Base-by-base conservation (phyloP, 1,140 invertebrate genomes). In the Samia ricini region DNA sequence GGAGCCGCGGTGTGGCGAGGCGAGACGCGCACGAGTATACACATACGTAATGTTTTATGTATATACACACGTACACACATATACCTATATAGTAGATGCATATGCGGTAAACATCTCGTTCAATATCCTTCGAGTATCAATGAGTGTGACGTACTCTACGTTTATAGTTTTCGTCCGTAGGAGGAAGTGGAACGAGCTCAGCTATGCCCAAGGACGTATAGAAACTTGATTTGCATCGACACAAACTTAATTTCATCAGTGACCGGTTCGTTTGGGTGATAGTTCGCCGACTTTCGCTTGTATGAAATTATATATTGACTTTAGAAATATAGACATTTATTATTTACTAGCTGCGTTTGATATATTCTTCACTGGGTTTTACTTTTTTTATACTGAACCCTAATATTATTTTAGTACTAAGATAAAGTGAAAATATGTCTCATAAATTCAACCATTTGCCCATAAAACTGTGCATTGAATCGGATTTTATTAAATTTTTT, bases 131-230 rank as follows among this genome's bases (percentile, higher is more conserved):
- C 83, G 81, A 87, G 76, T 68, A 72, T 83, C 79, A 86, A 85
- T 87, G 84, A 85, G 75, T 88, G 85, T 88, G 85, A 88, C 87
- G 84, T 83, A 81, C 72, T 78, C 68, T 67, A 81, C 74, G 74
- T 85, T 77, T 79, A 86, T 76, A 83, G 88, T 78, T 74, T n/a
- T 72, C 71, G 71, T 63, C 74, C 71, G 69, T 76, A 84, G 79
- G 85, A 88, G 87, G 87, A 89, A 88, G 72, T 81, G 66, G 77
- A 85, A 85, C 85, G 74, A 81, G 83, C 81, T 73, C 76, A 82
- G 74, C 77, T 70, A 77, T 79, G 85, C 78, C n/a, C 85, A 89
- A 86, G 86, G 86, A 86, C 85, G 79, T 80, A 78, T 79, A 74
- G 70, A 68, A 81, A 79, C 77, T 81, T 66, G 68, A 83, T 76